Evolutionary conservation across 2,888 invertebrate species (phyloP).

Genomic region (Drosophila anomalata): DNA sequence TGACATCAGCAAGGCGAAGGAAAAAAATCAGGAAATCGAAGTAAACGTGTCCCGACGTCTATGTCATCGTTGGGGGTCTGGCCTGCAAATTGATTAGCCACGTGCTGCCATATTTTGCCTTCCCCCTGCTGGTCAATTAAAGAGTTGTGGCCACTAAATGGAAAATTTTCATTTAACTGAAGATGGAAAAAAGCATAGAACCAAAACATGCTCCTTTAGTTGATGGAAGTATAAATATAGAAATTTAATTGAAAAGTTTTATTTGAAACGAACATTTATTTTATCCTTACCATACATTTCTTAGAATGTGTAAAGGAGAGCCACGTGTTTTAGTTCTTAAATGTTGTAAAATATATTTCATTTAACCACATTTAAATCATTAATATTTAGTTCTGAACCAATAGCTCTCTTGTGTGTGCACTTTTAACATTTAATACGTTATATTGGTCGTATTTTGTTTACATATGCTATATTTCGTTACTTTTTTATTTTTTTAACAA

Average conservation of each 20-base stretch:
- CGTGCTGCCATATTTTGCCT: conserved; percentile 44
- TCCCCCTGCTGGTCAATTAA: conserved; percentile 6
- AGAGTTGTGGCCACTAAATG: conserved; percentile 25
- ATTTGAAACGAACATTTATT: too few species aligned
- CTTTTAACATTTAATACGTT: too few species aligned
- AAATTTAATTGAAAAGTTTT: not conserved
- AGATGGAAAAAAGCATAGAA: not conserved
- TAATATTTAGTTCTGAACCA: too few species aligned
- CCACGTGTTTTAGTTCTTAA: too few species aligned
- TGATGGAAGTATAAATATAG: not conserved
- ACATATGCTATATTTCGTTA: not conserved
- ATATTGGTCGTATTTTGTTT: not conserved
- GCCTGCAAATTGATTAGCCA: conserved; percentile 68
- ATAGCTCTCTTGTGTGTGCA: too few species aligned
- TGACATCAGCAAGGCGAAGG: not conserved
- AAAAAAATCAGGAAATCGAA: not conserved
- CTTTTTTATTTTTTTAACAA: too few species aligned
- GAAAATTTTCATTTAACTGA: conserved; percentile 4
- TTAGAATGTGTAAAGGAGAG: too few species aligned
- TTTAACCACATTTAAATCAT: too few species aligned
- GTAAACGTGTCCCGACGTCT: not conserved
- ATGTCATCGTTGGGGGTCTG: conserved; percentile 27
- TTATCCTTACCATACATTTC: too few species aligned
- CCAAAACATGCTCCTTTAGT: conserved; percentile 4
- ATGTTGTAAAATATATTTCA: too few species aligned